Conservation (phyloP, 2,113 vertebrate genomes). For the Seriola aureovittata region DNA sequence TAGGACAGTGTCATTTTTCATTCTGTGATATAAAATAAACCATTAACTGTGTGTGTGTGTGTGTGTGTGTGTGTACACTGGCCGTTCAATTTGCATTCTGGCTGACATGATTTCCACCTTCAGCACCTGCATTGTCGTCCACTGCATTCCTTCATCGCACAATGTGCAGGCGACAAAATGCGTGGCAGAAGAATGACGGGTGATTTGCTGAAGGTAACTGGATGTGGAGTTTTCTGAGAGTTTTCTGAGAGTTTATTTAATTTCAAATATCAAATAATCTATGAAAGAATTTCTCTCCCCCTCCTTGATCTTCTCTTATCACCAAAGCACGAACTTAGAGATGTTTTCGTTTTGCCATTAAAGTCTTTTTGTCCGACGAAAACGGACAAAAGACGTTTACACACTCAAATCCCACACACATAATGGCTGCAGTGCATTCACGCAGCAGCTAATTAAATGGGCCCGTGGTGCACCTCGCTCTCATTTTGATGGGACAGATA, state of each 20-base stretch:
- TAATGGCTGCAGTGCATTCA: constrained; percentile 5
- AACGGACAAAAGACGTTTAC: background rate
- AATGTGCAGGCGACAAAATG: background rate
- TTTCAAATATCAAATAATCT: constrained; percentile 24
- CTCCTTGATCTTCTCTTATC: background rate
- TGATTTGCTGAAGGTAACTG: background rate
- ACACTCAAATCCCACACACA: background rate
- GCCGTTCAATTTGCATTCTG: background rate
- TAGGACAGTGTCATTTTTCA: background rate
- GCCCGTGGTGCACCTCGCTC: background rate
- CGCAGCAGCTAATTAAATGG: constrained; percentile 45
- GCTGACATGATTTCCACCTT: background rate
- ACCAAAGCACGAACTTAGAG: background rate
- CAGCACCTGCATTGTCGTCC: background rate
- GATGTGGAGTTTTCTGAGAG: background rate
- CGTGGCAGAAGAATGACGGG: background rate
- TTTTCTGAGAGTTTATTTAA: background rate
- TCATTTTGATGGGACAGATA: constrained; percentile 15
- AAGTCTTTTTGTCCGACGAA: constrained; percentile 16
- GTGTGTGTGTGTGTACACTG: too few species aligned
- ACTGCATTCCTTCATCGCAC: background rate
- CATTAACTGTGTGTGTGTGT: background rate
- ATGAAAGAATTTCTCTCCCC: background rate
- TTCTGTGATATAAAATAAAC: constrained; percentile 1
- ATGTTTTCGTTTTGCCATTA: background rate